These are phyloP conservation scores for Meloidogyne chitwoodi DNA, from an alignment of 1,140 invertebrate species.

Conservation along the genomic window DNA sequence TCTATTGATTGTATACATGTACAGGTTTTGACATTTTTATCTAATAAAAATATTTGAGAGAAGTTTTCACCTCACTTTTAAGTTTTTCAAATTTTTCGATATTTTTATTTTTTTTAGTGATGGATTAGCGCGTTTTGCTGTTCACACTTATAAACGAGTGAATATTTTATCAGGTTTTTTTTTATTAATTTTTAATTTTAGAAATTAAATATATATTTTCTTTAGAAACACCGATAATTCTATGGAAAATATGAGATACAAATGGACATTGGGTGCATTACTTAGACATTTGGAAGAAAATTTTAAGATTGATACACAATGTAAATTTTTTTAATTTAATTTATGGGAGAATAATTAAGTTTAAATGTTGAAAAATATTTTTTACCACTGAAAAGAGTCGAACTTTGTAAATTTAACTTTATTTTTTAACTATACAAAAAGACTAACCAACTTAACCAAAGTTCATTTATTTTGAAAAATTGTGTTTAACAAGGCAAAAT, in stretches of 20 bases:
- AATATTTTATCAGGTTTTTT: slow-evolving; percentile 44
- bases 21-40: slow-evolving; percentile 9
- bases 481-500: no score
- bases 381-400: no score
- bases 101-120: slow-evolving; percentile 74
- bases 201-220: not conserved
- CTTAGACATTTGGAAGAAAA: slow-evolving; percentile 62
- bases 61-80: no score
- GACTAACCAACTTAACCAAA: no score
- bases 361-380: no score
- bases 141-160: slow-evolving; percentile 65
- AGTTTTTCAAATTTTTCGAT: no score
- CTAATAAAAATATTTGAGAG: no score
- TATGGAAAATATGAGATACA: slow-evolving; percentile 49
- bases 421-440: no score
- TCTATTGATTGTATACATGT: slow-evolving; percentile 80
- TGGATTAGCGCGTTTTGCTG: slow-evolving; percentile 85
- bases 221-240: slow-evolving; percentile 18
- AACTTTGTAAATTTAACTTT: no score
- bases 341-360: not conserved
- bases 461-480: no score
- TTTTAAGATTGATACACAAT: slow-evolving; percentile 61
- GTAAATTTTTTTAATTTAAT: slow-evolving; percentile 14
- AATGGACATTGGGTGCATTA: slow-evolving; percentile 65
- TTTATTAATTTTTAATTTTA: no score